These are phyloP conservation scores for Cynodonichthys magdalenae DNA, from an alignment of 2,797 vertebrate genomes.

Conservation along the genomic window DNA sequence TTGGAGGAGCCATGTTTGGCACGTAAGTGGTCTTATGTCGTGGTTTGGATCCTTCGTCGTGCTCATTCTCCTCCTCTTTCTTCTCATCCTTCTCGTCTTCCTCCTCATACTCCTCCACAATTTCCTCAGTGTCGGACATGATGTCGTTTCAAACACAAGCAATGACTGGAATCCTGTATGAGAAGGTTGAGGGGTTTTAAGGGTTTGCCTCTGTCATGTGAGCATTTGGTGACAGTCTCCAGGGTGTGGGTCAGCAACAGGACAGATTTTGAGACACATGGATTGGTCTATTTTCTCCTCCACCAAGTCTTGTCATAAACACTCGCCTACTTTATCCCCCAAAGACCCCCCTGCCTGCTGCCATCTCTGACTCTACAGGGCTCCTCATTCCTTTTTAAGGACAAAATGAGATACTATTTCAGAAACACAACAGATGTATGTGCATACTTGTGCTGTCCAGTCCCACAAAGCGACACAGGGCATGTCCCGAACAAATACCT, in stretches of 20 bases:
- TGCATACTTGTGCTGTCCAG: constrained; percentile 58
- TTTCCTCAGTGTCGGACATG: constrained; percentile 81
- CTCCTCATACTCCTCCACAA: constrained; percentile 71
- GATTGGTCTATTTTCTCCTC: constrained; percentile 82
- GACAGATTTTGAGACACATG: constrained; percentile 76
- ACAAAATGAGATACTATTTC: constrained; percentile 80
- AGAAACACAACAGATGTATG: constrained; percentile 79
- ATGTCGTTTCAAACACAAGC: constrained; percentile 26
- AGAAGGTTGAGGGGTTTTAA: constrained; percentile 62
- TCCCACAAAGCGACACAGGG: constrained; percentile 18
- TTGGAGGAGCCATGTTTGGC: constrained; percentile 80
- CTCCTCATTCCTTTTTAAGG: constrained; percentile 80
- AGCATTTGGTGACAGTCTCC: constrained; percentile 50
- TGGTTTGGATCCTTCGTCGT: constrained; percentile 66
- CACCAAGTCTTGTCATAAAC: constrained; percentile 60
- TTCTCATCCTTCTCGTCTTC: constrained; percentile 35
- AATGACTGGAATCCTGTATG: constrained; percentile 34
- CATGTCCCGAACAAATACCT: constrained; percentile 22
- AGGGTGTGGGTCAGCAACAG: constrained; percentile 56
- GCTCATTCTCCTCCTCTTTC: constrained; percentile 47
- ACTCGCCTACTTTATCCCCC: constrained; percentile 43
- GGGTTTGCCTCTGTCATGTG: constrained; percentile 64
- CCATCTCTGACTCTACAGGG: constrained; percentile 55
- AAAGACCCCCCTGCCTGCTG: constrained; percentile 46
- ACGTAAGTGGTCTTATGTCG: constrained; percentile 73